Base-by-base conservation (phyloP, 2,797 vertebrate species). In the Australoheros facetus region DNA sequence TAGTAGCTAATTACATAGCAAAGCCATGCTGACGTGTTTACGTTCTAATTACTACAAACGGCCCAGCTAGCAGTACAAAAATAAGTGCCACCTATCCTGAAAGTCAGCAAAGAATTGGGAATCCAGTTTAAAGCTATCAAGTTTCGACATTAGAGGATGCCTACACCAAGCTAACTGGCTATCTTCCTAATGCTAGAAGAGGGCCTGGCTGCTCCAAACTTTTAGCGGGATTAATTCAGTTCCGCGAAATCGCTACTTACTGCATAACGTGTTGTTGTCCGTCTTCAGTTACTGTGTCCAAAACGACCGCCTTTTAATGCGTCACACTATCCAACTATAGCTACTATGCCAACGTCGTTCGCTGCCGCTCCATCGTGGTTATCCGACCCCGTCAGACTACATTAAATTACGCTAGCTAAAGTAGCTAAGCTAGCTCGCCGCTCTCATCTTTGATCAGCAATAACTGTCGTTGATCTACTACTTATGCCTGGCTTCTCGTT, bases 241-340 rank as follows among this genome's bases (percentile, higher is more conserved):
- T 64, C 28, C 13, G 1, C 0, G 5, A 32, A 19, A 4, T 13
- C 8, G 1, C 1, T 77, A 95, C 94, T 95, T 79, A 95, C 95
- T 94, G 93, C 92, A 94, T 94, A 73, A 83, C 83, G 78, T 45
- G 79, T 51, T 19, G 55, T 5, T 32, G 64, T 53, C 76, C 32
- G 83, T 58, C 70, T 45, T 82, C 73, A 7, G 64, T 42, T 60
- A 39, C 71, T 74, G 60, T 34, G 1, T 13, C 7, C 37, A 16
- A 57, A 19, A 4, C 3, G 30, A 1, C 4, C 4, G 3, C 8
- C 56, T 60, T 42, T 76, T 2, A 51, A 16, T 3, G 14, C 19
- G 34, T 37, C 45, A 54, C 53, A 1, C 28, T 17, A 17, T 57
- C 51, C 32, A 11, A 30, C 10, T 82, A 26, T 81, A 71, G 42